Conservation (phyloP, 2,113 vertebrate species). For the Psittacara wagleri region DNA sequence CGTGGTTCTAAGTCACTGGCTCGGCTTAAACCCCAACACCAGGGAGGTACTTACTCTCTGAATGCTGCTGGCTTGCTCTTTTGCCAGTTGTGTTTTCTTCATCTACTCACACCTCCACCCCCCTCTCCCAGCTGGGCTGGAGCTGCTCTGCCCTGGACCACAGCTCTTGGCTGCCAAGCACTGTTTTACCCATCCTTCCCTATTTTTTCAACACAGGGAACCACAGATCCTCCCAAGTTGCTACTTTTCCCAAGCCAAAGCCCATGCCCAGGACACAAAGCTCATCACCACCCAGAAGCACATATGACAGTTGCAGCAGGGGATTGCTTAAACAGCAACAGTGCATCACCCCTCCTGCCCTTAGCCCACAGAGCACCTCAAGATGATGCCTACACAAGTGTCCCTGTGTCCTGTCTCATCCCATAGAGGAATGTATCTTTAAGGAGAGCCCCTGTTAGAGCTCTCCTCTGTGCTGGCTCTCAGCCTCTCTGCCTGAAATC, state of each 20-base stretch:
- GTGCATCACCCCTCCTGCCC: neutral
- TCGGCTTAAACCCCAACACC: neutral
- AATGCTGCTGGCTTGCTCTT: neutral
- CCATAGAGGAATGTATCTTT: neutral
- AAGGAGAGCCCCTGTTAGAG: neutral
- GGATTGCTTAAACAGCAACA: neutral
- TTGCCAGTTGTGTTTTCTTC: neutral
- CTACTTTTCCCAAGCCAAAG: neutral
- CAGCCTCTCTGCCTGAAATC: neutral
- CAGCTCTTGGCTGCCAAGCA: neutral
- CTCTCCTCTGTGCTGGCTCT: neutral
- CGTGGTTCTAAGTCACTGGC: neutral
- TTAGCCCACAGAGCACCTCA: neutral
- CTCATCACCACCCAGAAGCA: neutral
- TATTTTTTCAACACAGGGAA: neutral
- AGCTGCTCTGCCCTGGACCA: neutral
- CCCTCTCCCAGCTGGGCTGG: neutral
- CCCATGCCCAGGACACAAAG: neutral
- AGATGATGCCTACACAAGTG: neutral
- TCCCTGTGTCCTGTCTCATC: neutral
- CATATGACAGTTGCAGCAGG: neutral
- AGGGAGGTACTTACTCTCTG: neutral
- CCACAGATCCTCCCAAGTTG: neutral
- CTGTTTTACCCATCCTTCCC: neutral
- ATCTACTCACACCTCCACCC: neutral